phyloP scores from a whole-genome alignment of 2,888 invertebrate species.

The Heliconius sara region DNA sequence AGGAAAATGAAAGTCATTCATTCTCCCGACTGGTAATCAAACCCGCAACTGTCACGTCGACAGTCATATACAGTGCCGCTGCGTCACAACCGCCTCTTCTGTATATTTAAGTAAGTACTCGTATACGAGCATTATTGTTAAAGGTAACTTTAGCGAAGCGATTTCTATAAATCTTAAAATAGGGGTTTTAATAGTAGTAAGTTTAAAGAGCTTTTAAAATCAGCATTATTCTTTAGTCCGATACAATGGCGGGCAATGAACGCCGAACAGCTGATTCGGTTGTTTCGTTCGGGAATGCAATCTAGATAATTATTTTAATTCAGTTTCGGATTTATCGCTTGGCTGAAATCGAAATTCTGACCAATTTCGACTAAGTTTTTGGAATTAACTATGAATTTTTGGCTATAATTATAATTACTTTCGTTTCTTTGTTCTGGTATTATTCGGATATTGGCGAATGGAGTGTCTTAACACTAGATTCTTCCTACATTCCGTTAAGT shows the following conservation, averaged over 20 bases:
- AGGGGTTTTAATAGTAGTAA: neutral
- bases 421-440: too few species aligned
- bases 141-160: neutral
- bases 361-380: constrained; percentile 40
- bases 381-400: constrained; percentile 10
- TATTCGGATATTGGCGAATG: neutral
- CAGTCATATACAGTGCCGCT: neutral
- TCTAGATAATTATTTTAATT: constrained; percentile 79
- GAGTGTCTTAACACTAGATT: neutral
- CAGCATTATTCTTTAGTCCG: constrained; percentile 24
- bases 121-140: neutral
- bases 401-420: neutral
- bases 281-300: constrained; percentile 61
- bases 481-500: neutral
- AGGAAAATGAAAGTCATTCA: neutral
- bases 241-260: constrained; percentile 32
- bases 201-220: constrained; percentile 20
- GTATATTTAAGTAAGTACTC: neutral
- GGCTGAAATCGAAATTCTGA: constrained; percentile 51
- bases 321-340: constrained; percentile 57
- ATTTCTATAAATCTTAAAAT: constrained; percentile 13
- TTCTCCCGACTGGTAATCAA: neutral
- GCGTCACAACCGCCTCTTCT: neutral
- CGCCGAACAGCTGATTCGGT: constrained; percentile 50
- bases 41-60: neutral